A percentile compares a stretch with the other conserved stretches of the same genome.
Conservation (phyloP, 2,113 vertebrate genomes). For the Rhinoderma darwinii region DNA sequence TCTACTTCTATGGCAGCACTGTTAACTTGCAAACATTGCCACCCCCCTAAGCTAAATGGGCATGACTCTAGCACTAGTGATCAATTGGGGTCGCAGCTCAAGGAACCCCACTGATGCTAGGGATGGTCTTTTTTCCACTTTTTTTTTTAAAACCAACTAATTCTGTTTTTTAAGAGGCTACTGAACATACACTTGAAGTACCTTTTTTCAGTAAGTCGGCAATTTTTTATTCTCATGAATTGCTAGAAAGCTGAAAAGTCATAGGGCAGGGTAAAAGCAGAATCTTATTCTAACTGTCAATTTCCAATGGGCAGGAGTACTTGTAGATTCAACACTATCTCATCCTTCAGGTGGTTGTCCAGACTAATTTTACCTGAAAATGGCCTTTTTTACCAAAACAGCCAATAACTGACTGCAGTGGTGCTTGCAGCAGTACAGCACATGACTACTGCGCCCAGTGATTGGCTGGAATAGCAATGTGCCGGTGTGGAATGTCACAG, state of each 20-base stretch:
- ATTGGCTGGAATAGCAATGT: too few species aligned
- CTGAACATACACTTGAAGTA: background rate
- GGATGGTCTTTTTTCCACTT: too few species aligned
- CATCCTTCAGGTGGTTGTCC: too few species aligned
- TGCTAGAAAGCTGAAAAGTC: background rate
- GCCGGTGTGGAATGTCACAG: too few species aligned
- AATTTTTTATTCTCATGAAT: background rate
- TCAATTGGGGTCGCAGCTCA: background rate
- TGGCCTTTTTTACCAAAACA: too few species aligned
- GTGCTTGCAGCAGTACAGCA: too few species aligned
- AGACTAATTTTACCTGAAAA: too few species aligned
- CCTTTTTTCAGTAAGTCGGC: background rate
- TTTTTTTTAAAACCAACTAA: background rate
- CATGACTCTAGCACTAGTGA: background rate
- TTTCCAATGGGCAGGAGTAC: background rate
- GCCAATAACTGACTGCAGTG: too few species aligned
- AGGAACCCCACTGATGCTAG: background rate
- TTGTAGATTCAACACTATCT: slow-evolving; percentile 41
- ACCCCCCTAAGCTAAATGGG: too few species aligned
- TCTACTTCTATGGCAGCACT: too few species aligned
- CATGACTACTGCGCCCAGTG: too few species aligned
- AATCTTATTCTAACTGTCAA: slow-evolving; percentile 25
- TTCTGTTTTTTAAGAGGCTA: background rate
- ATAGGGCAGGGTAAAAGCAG: background rate
- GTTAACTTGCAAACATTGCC: too few species aligned